A percentile compares a stretch with the other conserved stretches of the same genome.
phyloP scores from a whole-genome alignment of 2,888 invertebrate species.

The Galerucella calmariensis region DNA sequence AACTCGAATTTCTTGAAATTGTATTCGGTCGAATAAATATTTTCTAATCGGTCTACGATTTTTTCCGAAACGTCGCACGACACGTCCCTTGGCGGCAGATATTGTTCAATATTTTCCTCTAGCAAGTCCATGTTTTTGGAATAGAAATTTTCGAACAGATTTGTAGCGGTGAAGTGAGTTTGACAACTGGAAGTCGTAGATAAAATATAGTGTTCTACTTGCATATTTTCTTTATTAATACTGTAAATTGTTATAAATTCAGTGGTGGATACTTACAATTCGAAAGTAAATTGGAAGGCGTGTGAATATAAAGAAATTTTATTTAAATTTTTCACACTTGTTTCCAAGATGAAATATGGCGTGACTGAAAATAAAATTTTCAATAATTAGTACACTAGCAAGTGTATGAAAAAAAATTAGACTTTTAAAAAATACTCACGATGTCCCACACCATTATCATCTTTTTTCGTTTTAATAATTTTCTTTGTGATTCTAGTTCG shows the following conservation, averaged over 20 bases:
- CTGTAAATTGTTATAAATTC: conserved; percentile 10
- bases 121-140: conserved; percentile 55
- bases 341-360: conserved; percentile 43
- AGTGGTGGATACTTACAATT: conserved; percentile 57
- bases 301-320: conserved; percentile 37
- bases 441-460: no score
- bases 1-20: conserved; percentile 64
- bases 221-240: neutral
- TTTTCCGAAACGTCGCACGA: conserved; percentile 68
- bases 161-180: conserved; percentile 47
- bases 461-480: neutral
- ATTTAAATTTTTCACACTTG: conserved; percentile 14
- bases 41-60: conserved; percentile 44
- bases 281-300: conserved; percentile 54
- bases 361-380: conserved; percentile 41
- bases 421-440: conserved; percentile 7
- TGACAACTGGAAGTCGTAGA: conserved; percentile 53
- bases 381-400: no score
- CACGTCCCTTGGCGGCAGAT: conserved; percentile 67
- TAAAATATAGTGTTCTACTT: conserved; percentile 1
- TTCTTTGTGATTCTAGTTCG: neutral
- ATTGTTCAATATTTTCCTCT: conserved; percentile 60
- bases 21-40: conserved; percentile 49
- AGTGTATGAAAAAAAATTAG: neutral
- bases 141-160: conserved; percentile 42